These are phyloP conservation scores for Drosophila merina DNA, from an alignment of 2,888 invertebrate genomes.

Conservation along the genomic window DNA sequence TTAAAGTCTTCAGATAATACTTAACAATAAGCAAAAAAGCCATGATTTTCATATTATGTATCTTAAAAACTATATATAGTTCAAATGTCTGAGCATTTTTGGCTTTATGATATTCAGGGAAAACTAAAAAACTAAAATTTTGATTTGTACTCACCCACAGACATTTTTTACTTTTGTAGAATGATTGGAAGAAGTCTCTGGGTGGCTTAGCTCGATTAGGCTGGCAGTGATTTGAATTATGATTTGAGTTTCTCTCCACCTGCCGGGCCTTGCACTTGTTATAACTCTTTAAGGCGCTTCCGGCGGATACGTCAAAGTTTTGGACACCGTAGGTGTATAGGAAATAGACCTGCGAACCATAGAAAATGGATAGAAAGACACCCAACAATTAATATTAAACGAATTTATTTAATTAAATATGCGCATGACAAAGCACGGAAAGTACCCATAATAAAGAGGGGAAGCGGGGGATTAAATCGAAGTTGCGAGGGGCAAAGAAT, in stretches of 20 bases:
- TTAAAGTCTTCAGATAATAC: neutral
- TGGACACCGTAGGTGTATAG: slow-evolving; percentile 47
- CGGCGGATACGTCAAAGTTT: slow-evolving; percentile 78
- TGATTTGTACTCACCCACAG: slow-evolving; percentile 70
- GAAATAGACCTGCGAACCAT: slow-evolving; percentile 69
- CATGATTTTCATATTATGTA: no score
- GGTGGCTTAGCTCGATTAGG: slow-evolving; percentile 21
- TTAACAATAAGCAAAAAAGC: no score
- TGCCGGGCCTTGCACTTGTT: slow-evolving; percentile 77
- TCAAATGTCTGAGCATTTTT: no score
- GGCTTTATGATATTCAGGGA: no score
- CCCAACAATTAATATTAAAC: slow-evolving; percentile 59
- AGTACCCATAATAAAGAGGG: slow-evolving; percentile 32
- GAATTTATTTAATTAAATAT: slow-evolving; percentile 71
- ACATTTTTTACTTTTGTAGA: slow-evolving; percentile 56
- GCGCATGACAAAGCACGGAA: slow-evolving; percentile 60
- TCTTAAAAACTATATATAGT: no score
- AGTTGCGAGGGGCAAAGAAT: slow-evolving; percentile 42
- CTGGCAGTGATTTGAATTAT: slow-evolving; percentile 4
- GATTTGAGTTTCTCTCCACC: slow-evolving; percentile 39
- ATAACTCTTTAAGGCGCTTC: slow-evolving; percentile 73
- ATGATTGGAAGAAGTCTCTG: slow-evolving; percentile 33
- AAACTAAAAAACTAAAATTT: no score
- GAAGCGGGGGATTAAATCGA: slow-evolving; percentile 68
- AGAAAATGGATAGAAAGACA: slow-evolving; percentile 66